A percentile compares a stretch with the other conserved stretches of the same genome.
Evolutionary conservation across 2,888 invertebrate species (phyloP).

Genomic region (Acanthosoma haemorrhoidale): DNA sequence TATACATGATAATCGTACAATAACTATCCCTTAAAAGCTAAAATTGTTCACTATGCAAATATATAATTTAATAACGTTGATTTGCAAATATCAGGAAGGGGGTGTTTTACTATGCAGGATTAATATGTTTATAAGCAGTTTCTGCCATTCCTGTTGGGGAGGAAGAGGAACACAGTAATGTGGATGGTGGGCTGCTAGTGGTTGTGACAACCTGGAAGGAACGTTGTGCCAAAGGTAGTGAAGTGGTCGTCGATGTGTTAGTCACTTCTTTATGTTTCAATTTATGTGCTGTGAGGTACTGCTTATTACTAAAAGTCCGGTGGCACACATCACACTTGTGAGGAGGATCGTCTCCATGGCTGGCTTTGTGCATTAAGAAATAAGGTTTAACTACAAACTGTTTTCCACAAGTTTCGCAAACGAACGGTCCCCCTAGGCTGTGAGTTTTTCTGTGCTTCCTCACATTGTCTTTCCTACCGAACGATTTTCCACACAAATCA

Average conservation of each 20-base stretch:
- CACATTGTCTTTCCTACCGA: constrained; percentile 51
- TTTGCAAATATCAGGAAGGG: too few relatives aligned
- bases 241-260: neutral
- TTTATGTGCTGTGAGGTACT: constrained; percentile 59
- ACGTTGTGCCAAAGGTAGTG: neutral
- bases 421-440: constrained; percentile 54
- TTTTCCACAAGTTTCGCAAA: constrained; percentile 61
- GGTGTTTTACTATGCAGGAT: neutral
- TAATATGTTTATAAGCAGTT: constrained; percentile 2
- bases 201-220: constrained; percentile 21
- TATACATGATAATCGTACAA: neutral
- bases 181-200: neutral
- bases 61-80: too few relatives aligned
- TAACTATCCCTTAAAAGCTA: too few relatives aligned
- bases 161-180: neutral
- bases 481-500: constrained; percentile 47
- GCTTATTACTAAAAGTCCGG: constrained; percentile 55
- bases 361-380: constrained; percentile 56
- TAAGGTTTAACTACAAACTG: constrained; percentile 62
- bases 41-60: too few relatives aligned
- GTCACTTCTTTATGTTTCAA: constrained; percentile 47
- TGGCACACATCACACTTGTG: constrained; percentile 58
- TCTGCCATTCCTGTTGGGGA: constrained; percentile 11
- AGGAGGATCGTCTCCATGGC: constrained; percentile 43
- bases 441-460: constrained; percentile 58